Evolutionary conservation across 2,888 invertebrate genomes (phyloP), one percentile per base, ranked within the genome.

Genomic region (Anodontia alba): DNA sequence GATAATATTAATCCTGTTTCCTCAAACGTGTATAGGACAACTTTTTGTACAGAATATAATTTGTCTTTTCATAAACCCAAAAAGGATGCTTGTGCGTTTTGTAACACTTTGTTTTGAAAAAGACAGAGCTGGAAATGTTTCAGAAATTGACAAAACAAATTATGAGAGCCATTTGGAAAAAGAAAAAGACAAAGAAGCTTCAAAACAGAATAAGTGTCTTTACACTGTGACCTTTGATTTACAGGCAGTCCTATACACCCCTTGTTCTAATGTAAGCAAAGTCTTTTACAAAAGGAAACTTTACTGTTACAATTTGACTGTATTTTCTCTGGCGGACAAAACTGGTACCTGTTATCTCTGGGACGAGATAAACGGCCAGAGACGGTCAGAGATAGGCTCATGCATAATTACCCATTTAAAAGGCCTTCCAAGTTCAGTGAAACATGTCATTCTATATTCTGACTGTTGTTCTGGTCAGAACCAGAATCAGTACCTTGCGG

Each of bases 31-130:
- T 87, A 83, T 70, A 67, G 83, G 66, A 72, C 73, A 7, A 62
- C 12, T 80, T 33, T 87, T 49, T 81, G 83, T 26, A 70, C 33
- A 15, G 66, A 87, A 3, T 87, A 77, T 46, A 87, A 85, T 46
- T 29, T 83, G 7, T 78, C 81, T 8, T 84, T 84, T 67, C 67
- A 36, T 23, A 80, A n/a, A 78, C 26, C 83, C 80, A 36, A 84
- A 80, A 78, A 78, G 57, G 78, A 81, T 57, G 62, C 70, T 36
- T 78, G 79, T 57, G 26, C 49, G 26, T 70, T 49, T 20, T 84
- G 81, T 46, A 73, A 75, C 29, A 36, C 62, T 33, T 78, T 62
- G n/a, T n/a, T 36, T 23, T 68, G 31, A 17, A 62, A 36, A 49
- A 77, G 43, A 72, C 46, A 66, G 49, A 78, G n/a, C 66, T 42